Evolutionary conservation across 1,140 invertebrate species (phyloP).

Genomic region (Daktulosphaira vitifoliae): DNA sequence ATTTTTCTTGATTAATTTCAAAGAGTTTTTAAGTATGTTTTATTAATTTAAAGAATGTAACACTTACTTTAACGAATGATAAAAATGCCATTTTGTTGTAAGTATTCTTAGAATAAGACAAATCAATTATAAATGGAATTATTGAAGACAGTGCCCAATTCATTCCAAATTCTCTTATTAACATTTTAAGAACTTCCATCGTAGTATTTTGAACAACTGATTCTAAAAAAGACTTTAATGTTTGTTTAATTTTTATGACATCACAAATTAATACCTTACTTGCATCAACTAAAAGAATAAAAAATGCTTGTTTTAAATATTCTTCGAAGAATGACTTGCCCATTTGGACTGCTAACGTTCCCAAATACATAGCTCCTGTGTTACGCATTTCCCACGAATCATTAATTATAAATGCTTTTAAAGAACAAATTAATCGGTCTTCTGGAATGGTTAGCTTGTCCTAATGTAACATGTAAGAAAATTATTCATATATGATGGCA

Average conservation of each 20-base stretch:
- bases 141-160: conserved; percentile 8
- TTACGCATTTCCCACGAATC: conserved; percentile 17
- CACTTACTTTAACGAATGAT: conserved; percentile 30
- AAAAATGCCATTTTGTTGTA: conserved; percentile 21
- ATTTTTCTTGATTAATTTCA: too few species aligned
- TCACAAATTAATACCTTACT: neutral
- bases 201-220: conserved; percentile 15
- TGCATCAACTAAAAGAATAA: neutral
- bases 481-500: too few species aligned
- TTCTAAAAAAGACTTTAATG: neutral
- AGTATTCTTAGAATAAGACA: neutral
- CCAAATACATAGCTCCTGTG: conserved; percentile 10
- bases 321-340: conserved; percentile 17
- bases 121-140: neutral
- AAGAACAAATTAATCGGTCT: conserved; percentile 21
- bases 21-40: too few species aligned
- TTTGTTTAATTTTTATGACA: too few species aligned
- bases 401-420: conserved; percentile 17
- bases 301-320: neutral
- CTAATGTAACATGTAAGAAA: too few species aligned
- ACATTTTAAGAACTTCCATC: conserved; percentile 7
- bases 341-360: conserved; percentile 7
- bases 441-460: neutral
- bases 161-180: conserved; percentile 20
- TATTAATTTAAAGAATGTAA: too few species aligned